These are phyloP conservation scores for Bacillus rossius DNA, from an alignment of 1,140 invertebrate genomes.

Conservation along the genomic window DNA sequence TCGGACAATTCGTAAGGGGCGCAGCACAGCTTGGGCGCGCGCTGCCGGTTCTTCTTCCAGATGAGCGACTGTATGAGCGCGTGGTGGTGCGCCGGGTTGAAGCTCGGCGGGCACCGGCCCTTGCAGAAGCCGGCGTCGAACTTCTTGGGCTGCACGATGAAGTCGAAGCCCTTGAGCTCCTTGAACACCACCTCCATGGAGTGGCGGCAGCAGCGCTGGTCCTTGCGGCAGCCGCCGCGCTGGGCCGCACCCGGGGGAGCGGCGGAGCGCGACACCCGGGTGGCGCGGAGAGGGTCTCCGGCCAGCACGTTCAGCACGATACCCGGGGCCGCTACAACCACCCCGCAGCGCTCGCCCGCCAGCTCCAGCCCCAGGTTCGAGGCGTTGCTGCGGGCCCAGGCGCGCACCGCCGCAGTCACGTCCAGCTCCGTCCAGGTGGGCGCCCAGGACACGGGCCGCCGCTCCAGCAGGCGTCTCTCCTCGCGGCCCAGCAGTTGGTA, in stretches of 20 bases:
- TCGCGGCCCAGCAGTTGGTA: constrained; percentile 21
- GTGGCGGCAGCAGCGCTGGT: constrained; percentile 58
- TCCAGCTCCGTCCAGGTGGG: constrained; percentile 51
- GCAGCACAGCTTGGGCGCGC: constrained; percentile 62
- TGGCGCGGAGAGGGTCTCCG: constrained; percentile 1
- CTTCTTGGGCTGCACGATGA: constrained; percentile 60
- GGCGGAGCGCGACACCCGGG: constrained; percentile 8
- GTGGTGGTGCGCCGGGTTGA: constrained; percentile 65
- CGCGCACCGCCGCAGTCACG: constrained; percentile 43
- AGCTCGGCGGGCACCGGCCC: constrained; percentile 61
- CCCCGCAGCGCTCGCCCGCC: constrained; percentile 41
- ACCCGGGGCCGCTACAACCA: too few relatives aligned
- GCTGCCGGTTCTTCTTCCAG: constrained; percentile 45
- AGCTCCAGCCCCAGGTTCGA: constrained; percentile 47
- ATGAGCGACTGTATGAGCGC: constrained; percentile 64
- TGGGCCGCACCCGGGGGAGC: constrained; percentile 18
- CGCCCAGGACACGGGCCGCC: constrained; percentile 2
- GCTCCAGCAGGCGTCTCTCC: constrained; percentile 6
- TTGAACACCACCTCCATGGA: constrained; percentile 58
- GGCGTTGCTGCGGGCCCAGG: constrained; percentile 42
- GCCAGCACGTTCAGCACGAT: constrained; percentile 45
- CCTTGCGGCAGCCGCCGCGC: constrained; percentile 45
- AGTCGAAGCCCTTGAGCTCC: constrained; percentile 61
- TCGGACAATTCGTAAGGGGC: constrained; percentile 61
- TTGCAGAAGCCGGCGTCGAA: constrained; percentile 70